phyloP scores from a whole-genome alignment of 2,113 vertebrate genomes.

The Chiloscyllium plagiosum region DNA sequence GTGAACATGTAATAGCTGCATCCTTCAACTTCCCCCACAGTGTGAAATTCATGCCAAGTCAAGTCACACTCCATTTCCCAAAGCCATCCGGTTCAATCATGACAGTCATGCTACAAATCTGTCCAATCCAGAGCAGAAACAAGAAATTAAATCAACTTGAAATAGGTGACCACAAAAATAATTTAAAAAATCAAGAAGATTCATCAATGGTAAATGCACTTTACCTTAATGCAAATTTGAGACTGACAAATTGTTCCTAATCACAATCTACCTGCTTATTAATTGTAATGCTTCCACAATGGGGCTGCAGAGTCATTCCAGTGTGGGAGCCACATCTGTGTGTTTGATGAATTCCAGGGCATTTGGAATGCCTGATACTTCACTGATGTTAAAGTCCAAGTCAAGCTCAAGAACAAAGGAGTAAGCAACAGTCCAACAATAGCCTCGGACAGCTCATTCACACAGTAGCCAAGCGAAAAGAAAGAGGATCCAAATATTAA shows the following conservation, averaged over 20 bases:
- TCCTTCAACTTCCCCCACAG: not conserved
- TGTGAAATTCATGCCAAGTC: not conserved
- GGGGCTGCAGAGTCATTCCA: not conserved
- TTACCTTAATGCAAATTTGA: not conserved
- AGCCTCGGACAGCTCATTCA: not conserved
- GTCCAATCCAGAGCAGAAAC: not conserved
- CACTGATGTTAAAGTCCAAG: conserved; percentile 9
- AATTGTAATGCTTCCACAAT: not conserved
- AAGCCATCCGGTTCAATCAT: not conserved
- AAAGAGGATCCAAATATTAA: not conserved
- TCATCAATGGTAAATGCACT: not conserved
- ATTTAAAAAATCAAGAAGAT: not conserved
- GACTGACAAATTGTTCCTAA: not conserved
- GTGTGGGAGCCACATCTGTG: not conserved
- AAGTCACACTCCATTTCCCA: not conserved
- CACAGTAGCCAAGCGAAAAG: conserved; percentile 8
- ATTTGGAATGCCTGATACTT: not conserved
- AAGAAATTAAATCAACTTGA: not conserved
- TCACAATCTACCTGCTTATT: not conserved
- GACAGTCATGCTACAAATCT: not conserved
- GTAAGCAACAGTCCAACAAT: not conserved
- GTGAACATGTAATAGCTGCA: not conserved
- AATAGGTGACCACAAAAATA: not conserved
- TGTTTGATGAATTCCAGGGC: not conserved
- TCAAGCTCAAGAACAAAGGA: not conserved